Evolutionary conservation across 2,797 vertebrate species (phyloP), one percentile per base, ranked within the genome.

Genomic region (Adrianichthys oophorus): DNA sequence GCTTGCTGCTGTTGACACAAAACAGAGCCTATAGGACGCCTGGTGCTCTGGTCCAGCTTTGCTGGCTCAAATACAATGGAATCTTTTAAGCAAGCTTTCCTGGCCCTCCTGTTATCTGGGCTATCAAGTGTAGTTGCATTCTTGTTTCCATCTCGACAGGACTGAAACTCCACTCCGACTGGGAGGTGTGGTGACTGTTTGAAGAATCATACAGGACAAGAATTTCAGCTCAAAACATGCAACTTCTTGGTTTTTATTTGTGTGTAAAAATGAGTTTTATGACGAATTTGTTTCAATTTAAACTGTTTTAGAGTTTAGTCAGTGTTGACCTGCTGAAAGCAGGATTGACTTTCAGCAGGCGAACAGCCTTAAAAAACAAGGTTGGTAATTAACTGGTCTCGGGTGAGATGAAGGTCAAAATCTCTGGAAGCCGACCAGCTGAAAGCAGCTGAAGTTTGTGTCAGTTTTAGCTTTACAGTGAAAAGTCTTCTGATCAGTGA

Each of bases 111-210:
- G 80, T 87, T 93, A 92, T 93, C 91, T 88, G 78, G 73, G 65
- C 89, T 87, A 91, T 93, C 92, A 87, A 87, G 91, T 85, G 85
- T 65, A 85, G 85, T 85, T 72, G 76, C 92, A 93, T 93, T 93
- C 91, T 89, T 86, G 72, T 78, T 80, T 72, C 80, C 76, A 76
- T 89, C 84, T 86, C 79, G 76, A 79, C 76, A 65, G 63, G 60
- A 68, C 72, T 82, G 88, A 91, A 91, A 91, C 86, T 83, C 66
- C 77, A 70, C 72, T 60, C 72, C 60, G 56, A 64, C 54, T 19
- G n/a, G 62, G 75, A 78, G 77, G 69, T 60, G 65, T 74, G 68
- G 68, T 61, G 21, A 41, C 53, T 64, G 55, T 61, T 37, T 68
- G 49, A 50, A 61, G 41, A 65, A 71, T 70, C 65, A 79, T 60